These are phyloP conservation scores for Synanthedon myopaeformis DNA, from an alignment of 2,888 invertebrate species.

Conservation along the genomic window DNA sequence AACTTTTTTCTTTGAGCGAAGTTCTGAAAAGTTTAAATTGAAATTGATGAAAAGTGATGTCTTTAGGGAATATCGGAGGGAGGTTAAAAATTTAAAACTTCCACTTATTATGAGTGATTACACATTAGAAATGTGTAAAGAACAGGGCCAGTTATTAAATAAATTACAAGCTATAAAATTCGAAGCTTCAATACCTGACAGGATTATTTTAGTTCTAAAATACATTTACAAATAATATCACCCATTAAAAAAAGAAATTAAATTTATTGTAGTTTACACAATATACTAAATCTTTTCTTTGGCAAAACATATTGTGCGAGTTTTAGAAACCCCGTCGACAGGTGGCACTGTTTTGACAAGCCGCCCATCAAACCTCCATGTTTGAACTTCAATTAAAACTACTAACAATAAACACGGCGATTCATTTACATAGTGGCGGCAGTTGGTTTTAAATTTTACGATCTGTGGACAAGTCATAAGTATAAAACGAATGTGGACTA, in stretches of 20 bases:
- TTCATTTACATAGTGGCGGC: constrained; percentile 39
- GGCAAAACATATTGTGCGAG: background rate
- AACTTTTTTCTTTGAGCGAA: too few relatives aligned
- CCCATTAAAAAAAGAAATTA: too few relatives aligned
- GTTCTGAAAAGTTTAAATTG: constrained; percentile 23
- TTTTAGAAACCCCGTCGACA: constrained; percentile 11
- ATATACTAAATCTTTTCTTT: too few relatives aligned
- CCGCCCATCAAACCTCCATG: constrained; percentile 16
- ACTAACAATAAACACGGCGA: constrained; percentile 42
- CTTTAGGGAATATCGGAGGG: constrained; percentile 18
- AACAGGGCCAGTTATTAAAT: too few relatives aligned
- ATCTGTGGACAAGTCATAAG: constrained; percentile 15
- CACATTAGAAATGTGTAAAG: background rate
- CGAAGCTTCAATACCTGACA: too few relatives aligned
- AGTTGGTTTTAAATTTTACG: constrained; percentile 37
- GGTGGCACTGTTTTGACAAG: constrained; percentile 41
- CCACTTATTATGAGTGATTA: constrained; percentile 22
- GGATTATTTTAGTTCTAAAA: too few relatives aligned
- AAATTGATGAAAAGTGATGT: constrained; percentile 27
- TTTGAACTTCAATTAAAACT: constrained; percentile 47
- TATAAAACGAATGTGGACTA: constrained; percentile 1
- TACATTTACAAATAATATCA: too few relatives aligned
- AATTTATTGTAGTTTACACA: too few relatives aligned
- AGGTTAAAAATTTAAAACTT: constrained; percentile 17
- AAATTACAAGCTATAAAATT: too few relatives aligned